Evolutionary conservation across 1,140 invertebrate species (phyloP), one percentile per base, ranked within the genome.

Genomic region (Solenopsis invicta): DNA sequence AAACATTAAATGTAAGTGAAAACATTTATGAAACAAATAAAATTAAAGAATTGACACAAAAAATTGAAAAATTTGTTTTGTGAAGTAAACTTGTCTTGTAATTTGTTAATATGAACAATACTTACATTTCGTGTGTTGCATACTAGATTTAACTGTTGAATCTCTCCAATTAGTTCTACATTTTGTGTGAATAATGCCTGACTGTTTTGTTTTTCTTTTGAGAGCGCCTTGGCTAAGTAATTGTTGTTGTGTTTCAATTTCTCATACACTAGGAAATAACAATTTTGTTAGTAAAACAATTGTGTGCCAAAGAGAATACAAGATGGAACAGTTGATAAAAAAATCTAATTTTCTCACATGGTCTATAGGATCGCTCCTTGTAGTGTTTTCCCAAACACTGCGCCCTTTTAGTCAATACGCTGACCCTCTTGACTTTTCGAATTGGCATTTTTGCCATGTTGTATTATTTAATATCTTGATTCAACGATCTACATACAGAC

Each of bases 221-320:
- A 91, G 0, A 95, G 86, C 1, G 94, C 93, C 13, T 90, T 94
- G 0, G 94, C 94, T 16, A 95, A 88, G 5, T 86, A 90, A 84
- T 85, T 91, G 75, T 95, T 95, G 62, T 95, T 95, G 4, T 21
- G 88, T 64, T 93, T 93, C 6, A 95, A 72, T 67, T 94, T 92
- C 50, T 94, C 89, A 21, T 91, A 94, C 18, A 92, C 93, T 94
- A 66, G 12, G 88, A 93, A 52, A 24, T 69, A 84, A 71, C 21
- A 52, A 64, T 59, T 59, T 71, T 29, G 5, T 29, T 29, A 62
- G 10, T 71, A 86, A 12, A 29, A 64, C 12, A 64, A 59, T 59
- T 8, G 21, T 61, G 9, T 66, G 12, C 4, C 6, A 8, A 29
- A 45, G n/a, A 62, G 69, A 24, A 37, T 41, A 54, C 16, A 37